Evolutionary conservation across 2,797 vertebrate species (phyloP).

Genomic region (Xiphorhynchus erythropygius): DNA sequence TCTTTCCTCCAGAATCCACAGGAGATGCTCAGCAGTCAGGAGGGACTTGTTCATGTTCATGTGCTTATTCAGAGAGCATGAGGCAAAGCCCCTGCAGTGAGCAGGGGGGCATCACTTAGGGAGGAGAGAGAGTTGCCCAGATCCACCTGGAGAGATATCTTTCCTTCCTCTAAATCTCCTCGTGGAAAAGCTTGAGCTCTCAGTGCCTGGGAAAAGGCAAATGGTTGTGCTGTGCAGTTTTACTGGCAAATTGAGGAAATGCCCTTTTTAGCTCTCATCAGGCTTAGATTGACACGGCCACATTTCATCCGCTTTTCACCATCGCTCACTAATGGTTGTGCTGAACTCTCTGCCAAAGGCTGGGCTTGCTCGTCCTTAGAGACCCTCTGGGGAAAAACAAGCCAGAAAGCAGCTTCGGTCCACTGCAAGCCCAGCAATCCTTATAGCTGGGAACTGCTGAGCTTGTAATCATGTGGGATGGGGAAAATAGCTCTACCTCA

Average conservation of each 20-base stretch:
- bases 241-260: not conserved
- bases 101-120: not conserved
- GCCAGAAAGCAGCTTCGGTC: not conserved
- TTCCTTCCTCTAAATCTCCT: not conserved
- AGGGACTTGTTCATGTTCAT: not conserved
- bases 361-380: not conserved
- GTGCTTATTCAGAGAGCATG: not conserved
- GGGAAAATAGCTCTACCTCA: not conserved
- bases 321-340: not conserved
- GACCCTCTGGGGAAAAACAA: not conserved
- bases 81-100: not conserved
- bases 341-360: not conserved
- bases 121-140: not conserved
- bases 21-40: not conserved
- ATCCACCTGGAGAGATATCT: not conserved
- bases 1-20: not conserved
- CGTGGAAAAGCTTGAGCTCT: not conserved
- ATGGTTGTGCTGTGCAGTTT: not conserved
- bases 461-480: not conserved
- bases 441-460: not conserved
- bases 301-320: not conserved
- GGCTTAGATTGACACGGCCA: not conserved
- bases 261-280: conserved; percentile 11
- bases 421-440: not conserved
- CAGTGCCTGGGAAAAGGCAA: not conserved